Conservation (phyloP, 2,113 vertebrate genomes). For the Lycocorax pyrrhopterus region DNA sequence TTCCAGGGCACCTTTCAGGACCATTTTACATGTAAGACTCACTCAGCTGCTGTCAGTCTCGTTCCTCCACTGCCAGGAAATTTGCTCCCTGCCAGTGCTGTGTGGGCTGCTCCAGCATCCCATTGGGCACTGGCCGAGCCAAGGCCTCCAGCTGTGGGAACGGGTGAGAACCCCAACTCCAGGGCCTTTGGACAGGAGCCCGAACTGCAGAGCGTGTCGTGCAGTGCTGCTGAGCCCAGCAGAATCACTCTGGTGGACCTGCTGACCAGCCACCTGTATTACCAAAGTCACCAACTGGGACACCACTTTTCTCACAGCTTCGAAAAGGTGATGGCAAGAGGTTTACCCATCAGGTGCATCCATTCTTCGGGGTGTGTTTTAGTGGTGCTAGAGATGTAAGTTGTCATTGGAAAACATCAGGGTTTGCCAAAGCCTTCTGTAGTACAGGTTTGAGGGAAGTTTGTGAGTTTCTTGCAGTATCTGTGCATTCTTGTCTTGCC, state of each 20-base stretch:
- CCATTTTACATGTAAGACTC: not conserved
- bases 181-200: not conserved
- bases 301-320: not conserved
- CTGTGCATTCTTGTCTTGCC: not conserved
- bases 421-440: not conserved
- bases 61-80: not conserved
- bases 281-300: not conserved
- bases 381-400: not conserved
- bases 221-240: not conserved
- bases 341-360: not conserved
- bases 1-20: not conserved
- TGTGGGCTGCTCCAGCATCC: not conserved
- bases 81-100: not conserved
- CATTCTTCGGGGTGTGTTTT: rapidly evolving
- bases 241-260: not conserved
- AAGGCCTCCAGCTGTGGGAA: not conserved
- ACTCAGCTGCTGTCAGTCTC: not conserved
- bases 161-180: rapidly evolving
- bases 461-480: not conserved
- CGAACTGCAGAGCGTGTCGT: rapidly evolving
- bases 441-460: not conserved
- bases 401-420: not conserved
- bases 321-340: not conserved
- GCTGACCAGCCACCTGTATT: not conserved
- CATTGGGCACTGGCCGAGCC: not conserved